phyloP scores from a whole-genome alignment of 2,888 invertebrate species.

The Acanthosoma haemorrhoidale region DNA sequence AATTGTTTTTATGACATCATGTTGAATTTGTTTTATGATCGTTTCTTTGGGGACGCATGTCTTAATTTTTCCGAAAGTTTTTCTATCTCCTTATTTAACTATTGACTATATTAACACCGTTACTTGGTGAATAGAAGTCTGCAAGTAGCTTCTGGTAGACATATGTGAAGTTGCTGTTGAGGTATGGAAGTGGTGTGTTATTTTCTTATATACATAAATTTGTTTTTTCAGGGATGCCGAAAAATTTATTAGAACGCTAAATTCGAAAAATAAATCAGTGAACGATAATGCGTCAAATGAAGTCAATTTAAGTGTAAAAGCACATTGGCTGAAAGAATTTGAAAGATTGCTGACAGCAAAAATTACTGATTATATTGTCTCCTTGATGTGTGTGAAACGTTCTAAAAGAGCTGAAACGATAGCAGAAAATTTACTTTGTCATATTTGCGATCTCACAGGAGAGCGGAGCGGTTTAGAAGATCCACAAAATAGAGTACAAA shows the following conservation, averaged over 20 bases:
- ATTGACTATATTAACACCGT: too few relatives aligned
- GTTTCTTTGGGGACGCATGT: too few relatives aligned
- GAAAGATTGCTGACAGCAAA: conserved; percentile 34
- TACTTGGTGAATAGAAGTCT: too few relatives aligned
- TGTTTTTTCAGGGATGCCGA: conserved; percentile 31
- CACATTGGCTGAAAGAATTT: conserved; percentile 38
- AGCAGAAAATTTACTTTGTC: conserved; percentile 33
- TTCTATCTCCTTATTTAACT: too few relatives aligned
- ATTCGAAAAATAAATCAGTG: conserved; percentile 11
- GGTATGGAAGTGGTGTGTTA: neutral
- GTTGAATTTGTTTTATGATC: too few relatives aligned
- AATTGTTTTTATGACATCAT: too few relatives aligned
- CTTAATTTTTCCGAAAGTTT: too few relatives aligned
- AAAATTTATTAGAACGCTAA: conserved; percentile 27
- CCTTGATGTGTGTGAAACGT: conserved; percentile 32
- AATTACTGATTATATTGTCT: conserved; percentile 37
- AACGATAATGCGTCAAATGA: conserved; percentile 19
- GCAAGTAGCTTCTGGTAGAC: too few relatives aligned
- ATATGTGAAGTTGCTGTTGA: too few relatives aligned
- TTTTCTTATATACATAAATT: neutral
- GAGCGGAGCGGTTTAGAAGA: conserved; percentile 33
- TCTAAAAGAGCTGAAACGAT: conserved; percentile 34
- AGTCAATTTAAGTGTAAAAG: conserved; percentile 25
- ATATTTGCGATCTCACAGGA: conserved; percentile 37
- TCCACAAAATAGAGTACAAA: conserved; percentile 36